These are phyloP conservation scores for Panthera tigris DNA, from an alignment of 2,113 vertebrate species.

Conservation along the genomic window DNA sequence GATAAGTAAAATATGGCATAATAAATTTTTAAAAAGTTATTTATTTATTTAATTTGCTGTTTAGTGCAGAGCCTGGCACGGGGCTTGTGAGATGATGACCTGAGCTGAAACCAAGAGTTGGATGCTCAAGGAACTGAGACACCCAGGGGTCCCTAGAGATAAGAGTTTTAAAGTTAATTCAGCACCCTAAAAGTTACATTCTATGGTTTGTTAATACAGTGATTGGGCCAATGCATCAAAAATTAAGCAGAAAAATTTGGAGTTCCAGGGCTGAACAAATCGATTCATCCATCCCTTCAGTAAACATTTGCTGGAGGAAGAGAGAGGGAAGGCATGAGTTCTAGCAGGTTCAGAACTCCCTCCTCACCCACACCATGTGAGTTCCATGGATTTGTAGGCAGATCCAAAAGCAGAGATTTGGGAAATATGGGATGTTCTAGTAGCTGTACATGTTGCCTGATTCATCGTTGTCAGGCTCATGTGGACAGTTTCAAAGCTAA, in stretches of 20 bases:
- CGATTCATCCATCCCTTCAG: not conserved
- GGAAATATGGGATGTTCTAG: not conserved
- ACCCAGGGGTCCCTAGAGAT: no score
- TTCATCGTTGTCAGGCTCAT: not conserved
- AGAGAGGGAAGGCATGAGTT: not conserved
- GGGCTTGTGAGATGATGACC: no score
- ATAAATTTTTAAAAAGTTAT: not conserved
- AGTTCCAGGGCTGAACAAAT: not conserved
- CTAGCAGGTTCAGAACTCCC: not conserved
- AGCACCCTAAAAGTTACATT: not conserved
- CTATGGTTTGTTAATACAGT: not conserved
- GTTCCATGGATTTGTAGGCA: not conserved
- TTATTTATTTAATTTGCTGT: no score
- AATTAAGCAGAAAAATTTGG: not conserved
- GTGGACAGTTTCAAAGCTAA: not conserved
- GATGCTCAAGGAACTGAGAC: no score
- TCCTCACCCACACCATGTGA: not conserved
- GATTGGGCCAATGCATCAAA: not conserved
- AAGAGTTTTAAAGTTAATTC: not conserved
- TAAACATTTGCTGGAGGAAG: not conserved
- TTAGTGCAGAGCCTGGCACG: no score
- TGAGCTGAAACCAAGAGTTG: no score
- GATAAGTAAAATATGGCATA: not conserved
- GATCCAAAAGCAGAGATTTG: not conserved
- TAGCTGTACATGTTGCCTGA: not conserved